These are phyloP conservation scores for Diplodus puntazzo DNA, from an alignment of 2,797 vertebrate genomes.

Conservation along the genomic window DNA sequence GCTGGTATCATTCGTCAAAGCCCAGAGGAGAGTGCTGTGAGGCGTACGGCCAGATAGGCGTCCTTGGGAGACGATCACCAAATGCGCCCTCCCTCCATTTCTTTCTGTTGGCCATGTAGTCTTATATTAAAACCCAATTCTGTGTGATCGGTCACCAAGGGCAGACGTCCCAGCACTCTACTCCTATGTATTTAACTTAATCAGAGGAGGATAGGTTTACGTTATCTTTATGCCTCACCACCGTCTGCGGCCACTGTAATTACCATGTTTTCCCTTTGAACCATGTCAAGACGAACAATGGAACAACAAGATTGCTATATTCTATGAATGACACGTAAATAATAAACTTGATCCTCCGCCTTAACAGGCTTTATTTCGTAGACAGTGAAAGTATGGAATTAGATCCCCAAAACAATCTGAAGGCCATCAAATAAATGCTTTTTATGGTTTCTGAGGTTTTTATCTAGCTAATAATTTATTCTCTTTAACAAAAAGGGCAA, in stretches of 20 bases:
- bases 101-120: slow-evolving; percentile 30
- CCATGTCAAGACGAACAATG: slow-evolving; percentile 5
- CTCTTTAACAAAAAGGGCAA: not conserved
- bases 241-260: slow-evolving; percentile 24
- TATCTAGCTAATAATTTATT: not conserved
- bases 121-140: slow-evolving; percentile 78
- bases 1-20: slow-evolving; percentile 85
- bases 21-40: slow-evolving; percentile 69
- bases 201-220: slow-evolving; percentile 50
- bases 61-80: slow-evolving; percentile 80
- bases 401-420: not conserved
- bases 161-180: slow-evolving; percentile 47
- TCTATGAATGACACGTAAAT: slow-evolving; percentile 10
- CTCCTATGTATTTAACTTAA: slow-evolving; percentile 65
- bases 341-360: not conserved
- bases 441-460: not conserved
- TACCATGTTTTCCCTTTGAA: slow-evolving; percentile 26
- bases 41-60: slow-evolving; percentile 60
- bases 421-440: not conserved
- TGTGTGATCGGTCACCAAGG: slow-evolving; percentile 71
- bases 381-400: not conserved
- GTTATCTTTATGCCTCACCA: slow-evolving; percentile 25
- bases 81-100: slow-evolving; percentile 43
- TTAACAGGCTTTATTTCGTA: not conserved
- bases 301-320: not conserved